Conservation (phyloP, 2,797 vertebrate genomes). For the Rhinella marina region DNA sequence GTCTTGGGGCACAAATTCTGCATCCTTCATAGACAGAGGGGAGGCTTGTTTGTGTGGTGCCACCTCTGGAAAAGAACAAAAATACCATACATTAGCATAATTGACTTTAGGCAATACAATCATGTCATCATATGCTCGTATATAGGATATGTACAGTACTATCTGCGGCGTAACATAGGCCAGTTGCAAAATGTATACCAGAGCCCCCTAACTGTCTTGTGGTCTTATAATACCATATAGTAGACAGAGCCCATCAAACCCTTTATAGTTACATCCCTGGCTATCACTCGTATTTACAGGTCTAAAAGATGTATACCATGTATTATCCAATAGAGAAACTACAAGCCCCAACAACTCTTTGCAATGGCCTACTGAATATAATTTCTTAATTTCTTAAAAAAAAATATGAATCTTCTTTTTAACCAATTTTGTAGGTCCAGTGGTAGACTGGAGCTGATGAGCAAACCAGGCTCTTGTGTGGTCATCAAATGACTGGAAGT, state of each 20-base stretch:
- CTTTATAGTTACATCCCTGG: neutral
- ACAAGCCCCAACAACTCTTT: neutral
- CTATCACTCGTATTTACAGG: neutral
- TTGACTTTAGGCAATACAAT: neutral
- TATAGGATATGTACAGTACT: neutral
- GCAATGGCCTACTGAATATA: neutral
- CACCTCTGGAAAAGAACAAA: constrained; percentile 16
- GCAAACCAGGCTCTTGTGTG: neutral
- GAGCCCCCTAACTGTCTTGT: neutral
- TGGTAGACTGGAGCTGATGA: neutral
- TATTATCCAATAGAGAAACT: neutral
- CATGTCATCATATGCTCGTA: neutral
- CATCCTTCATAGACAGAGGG: constrained; percentile 74
- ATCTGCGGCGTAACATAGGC: neutral
- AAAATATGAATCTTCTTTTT: neutral
- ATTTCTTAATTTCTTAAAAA: no score
- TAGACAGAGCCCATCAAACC: neutral
- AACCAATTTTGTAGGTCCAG: neutral
- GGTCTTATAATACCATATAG: neutral
- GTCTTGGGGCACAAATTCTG: constrained; percentile 71
- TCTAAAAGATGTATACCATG: neutral
- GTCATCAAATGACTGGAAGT: neutral
- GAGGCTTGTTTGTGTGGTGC: constrained; percentile 62
- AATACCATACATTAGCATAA: neutral
- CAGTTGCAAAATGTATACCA: neutral